Base-by-base conservation (phyloP, 2,113 vertebrate genomes). In the Cyprinodon variegatus region DNA sequence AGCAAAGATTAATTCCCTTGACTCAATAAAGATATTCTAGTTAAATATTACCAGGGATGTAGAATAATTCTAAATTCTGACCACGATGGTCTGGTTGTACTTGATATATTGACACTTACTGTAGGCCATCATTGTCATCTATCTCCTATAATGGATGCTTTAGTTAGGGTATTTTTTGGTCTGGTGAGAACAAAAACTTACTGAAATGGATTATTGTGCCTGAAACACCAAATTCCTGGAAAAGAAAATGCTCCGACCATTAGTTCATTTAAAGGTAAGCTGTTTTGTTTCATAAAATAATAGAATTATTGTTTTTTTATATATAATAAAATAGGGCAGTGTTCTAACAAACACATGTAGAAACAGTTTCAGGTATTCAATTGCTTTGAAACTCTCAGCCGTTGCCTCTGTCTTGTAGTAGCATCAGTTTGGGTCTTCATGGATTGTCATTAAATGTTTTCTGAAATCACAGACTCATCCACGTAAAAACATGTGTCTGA, bases 191-290 rank as follows among this genome's bases (percentile, higher is more conserved):
- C 50, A 72, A 88, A 86, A 81, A n/a, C 60, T 62, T 74, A 78
- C 78, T 88, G 71, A 88, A 84, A 88, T 76, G 76, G 79, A 88
- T 85, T 83, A 76, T 81, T 57, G 77, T 87, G 66, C 77, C 72
- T 76, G 67, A 77, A 79, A 76, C 79, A 84, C 22, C 37, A 85
- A 79, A 82, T 82, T 86, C 78, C 70, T 70, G 86, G 80, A 83
- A 72, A 79, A 80, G 65, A 83, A 80, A 90, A 82, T 77, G 69
- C 81, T 86, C 65, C 84, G 76, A 85, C 79, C 86, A 85, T 90
- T 89, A 87, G 83, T 81, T 88, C 76, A 76, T 85, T 85, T 86
- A 81, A 90, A 91, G 89, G 87, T 91, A 91, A 92, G 86, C 68
- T 67, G 61, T 81, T 86, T 57, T 81, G 82, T 91, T 91, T 91